Percentiles rank a stretch among this genome's conserved stretches.
These are phyloP conservation scores for Diplolepis rosae DNA, from an alignment of 2,888 invertebrate species.

Conservation along the genomic window DNA sequence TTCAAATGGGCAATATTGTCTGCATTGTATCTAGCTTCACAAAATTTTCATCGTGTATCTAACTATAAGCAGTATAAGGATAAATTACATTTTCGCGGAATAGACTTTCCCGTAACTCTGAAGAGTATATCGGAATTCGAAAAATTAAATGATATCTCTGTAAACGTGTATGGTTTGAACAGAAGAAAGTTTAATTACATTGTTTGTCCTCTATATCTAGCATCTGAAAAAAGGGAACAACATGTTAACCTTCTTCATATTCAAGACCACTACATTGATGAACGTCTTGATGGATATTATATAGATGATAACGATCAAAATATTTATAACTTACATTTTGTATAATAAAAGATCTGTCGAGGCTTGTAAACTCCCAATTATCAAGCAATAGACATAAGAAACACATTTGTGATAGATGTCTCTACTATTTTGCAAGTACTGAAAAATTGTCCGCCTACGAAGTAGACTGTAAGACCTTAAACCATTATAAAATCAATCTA, in stretches of 20 bases:
- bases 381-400: neutral
- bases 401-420: constrained; percentile 20
- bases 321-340: too few relatives aligned
- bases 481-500: constrained; percentile 23
- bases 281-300: neutral
- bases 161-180: neutral
- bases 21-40: too few relatives aligned
- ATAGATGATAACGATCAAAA: neutral
- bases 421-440: constrained; percentile 1
- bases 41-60: too few relatives aligned
- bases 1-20: too few relatives aligned
- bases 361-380: neutral
- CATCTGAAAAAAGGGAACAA: neutral
- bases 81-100: constrained; percentile 35
- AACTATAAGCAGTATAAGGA: constrained; percentile 33
- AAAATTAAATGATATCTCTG: neutral
- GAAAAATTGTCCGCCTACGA: neutral
- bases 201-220: neutral
- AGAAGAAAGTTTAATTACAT: neutral
- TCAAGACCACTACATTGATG: neutral
- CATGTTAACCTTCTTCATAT: neutral
- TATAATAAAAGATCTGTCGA: constrained; percentile 59
- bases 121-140: neutral
- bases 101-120: constrained; percentile 44
- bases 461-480: constrained; percentile 13